phyloP scores from a whole-genome alignment of 2,797 vertebrate species.

The Anguilla anguilla region DNA sequence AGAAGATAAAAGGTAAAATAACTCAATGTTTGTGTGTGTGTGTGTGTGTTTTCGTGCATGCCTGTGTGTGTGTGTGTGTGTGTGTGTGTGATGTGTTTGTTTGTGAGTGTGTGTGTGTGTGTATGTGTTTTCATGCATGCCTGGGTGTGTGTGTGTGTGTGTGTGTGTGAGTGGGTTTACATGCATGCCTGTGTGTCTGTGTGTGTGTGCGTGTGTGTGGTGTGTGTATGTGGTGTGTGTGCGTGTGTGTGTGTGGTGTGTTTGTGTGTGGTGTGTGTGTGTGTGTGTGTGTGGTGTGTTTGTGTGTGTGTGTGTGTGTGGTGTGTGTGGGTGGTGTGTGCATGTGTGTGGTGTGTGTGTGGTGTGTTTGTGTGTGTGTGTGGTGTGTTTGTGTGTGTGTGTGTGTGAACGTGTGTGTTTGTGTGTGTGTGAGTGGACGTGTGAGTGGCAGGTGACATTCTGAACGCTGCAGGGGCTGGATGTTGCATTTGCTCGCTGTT shows the following conservation, averaged over 20 bases:
- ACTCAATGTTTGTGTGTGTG: not conserved
- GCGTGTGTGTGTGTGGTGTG: too few relatives aligned
- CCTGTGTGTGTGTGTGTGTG: constrained; percentile 4
- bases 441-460: constrained; percentile 34
- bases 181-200: not conserved
- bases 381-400: too few relatives aligned
- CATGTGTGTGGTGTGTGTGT: too few relatives aligned
- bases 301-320: too few relatives aligned
- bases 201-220: constrained; percentile 1
- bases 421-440: constrained; percentile 1
- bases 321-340: too few relatives aligned
- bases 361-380: too few relatives aligned
- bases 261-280: too few relatives aligned
- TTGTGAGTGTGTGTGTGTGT: constrained; percentile 10
- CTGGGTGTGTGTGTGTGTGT: too few relatives aligned
- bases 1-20: not conserved
- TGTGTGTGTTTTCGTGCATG: not conserved
- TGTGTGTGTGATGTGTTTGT: constrained; percentile 5
- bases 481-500: constrained; percentile 58
- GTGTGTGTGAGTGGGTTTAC: not conserved
- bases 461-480: constrained; percentile 48
- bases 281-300: too few relatives aligned
- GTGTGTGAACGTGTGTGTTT: constrained; percentile 5
- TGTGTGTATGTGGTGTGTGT: too few relatives aligned
- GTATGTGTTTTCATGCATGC: not conserved